phyloP scores from a whole-genome alignment of 1,140 invertebrate genomes.

The Aradophagus sp. region DNA sequence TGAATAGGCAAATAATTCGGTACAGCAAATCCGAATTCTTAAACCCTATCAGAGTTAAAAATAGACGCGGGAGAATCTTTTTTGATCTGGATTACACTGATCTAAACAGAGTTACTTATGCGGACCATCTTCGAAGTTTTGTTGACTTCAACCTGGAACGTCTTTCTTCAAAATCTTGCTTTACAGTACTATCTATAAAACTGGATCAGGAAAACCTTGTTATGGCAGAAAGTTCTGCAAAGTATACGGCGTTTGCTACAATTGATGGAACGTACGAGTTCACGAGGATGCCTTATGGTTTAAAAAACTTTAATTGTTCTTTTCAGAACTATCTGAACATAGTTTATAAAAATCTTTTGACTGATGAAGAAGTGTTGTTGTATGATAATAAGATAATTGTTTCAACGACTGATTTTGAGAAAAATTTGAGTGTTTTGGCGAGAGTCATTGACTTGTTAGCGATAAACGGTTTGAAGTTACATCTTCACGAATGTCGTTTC shows the following conservation, averaged over 20 bases:
- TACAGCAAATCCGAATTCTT: slow-evolving; percentile 32
- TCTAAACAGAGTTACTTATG: slow-evolving; percentile 67
- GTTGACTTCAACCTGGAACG: not conserved
- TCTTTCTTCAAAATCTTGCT: slow-evolving; percentile 22
- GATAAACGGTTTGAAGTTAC: slow-evolving; percentile 14
- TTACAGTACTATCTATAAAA: slow-evolving; percentile 37
- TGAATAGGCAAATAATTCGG: slow-evolving; percentile 46
- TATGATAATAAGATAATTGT: slow-evolving; percentile 23
- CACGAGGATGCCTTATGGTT: slow-evolving; percentile 27
- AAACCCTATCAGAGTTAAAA: slow-evolving; percentile 53
- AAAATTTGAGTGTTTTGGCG: slow-evolving; percentile 13
- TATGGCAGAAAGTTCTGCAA: slow-evolving; percentile 16
- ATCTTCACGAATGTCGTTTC: slow-evolving; percentile 41
- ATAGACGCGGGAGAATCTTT: slow-evolving; percentile 37
- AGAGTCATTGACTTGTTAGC: slow-evolving; percentile 6
- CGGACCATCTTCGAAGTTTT: not conserved
- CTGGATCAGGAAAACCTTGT: slow-evolving; percentile 25
- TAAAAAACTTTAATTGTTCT: slow-evolving; percentile 38
- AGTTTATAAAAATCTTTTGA: slow-evolving; percentile 26
- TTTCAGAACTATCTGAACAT: slow-evolving; percentile 49
- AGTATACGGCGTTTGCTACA: slow-evolving; percentile 38
- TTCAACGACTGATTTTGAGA: slow-evolving; percentile 1
- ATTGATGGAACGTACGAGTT: slow-evolving; percentile 35
- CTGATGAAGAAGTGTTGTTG: slow-evolving; percentile 1
- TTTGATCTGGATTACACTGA: slow-evolving; percentile 66